Base-by-base conservation (phyloP, 2,113 vertebrate species). In the Gobio gobio region DNA sequence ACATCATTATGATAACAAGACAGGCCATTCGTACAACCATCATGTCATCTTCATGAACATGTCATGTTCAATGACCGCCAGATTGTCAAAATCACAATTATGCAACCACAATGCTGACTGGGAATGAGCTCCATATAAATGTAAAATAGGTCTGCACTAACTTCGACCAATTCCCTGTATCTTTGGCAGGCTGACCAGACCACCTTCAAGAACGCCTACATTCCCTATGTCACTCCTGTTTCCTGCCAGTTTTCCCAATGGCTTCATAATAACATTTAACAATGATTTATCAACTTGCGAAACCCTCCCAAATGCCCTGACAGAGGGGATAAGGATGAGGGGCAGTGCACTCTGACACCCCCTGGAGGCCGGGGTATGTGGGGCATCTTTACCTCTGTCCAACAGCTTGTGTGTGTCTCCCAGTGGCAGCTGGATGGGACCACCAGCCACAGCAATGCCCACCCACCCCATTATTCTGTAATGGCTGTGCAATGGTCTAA, bases 361-460 rank as follows among this genome's bases (percentile, higher is more conserved):
- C 88, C 84, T 82, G 84, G 84, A 78, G 87, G 82, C 79, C 45
- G 43, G 83, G 85, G 85, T 85, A 89, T 89, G 86, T 83, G 91
- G 92, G 91, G 89, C 86, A 90, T 92, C 91, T 86, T 88, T 90
- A 88, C 86, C 87, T 45, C 88, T 85, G 66, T 91, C 91, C 87
- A 89, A 92, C 95, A 94, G 94, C 93, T 92, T 94, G 92, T 85
- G 88, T 88, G 91, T 86, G 91, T 94, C 94, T 94, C 93, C 94
- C 93, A 80, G 92, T 92, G 94, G 92, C 93, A 92, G 95, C 93
- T 94, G 95, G 88, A 88, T 89, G 90, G 90, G 92, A 86, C 86
- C 89, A 88, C 84, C 91, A 74, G 29, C 86, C 91, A 91, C 87
- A 88, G 84, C 83, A 82, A 85, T 91, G 86, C 83, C 85, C 88